A percentile compares a stretch with the other conserved stretches of the same genome.
phyloP scores from a whole-genome alignment of 2,888 invertebrate species.

The Caenorhabditis doughertyi region DNA sequence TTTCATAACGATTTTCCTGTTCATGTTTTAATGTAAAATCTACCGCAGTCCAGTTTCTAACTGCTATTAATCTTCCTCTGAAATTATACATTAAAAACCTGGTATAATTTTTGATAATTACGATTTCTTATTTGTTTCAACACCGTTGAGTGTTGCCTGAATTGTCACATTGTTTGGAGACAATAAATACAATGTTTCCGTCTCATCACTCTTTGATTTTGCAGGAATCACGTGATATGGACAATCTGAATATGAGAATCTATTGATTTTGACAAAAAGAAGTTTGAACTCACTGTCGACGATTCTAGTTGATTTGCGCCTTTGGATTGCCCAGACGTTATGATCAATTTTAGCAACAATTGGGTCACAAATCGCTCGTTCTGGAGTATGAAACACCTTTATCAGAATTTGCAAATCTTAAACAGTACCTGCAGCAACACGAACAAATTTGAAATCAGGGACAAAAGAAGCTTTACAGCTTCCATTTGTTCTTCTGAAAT shows the following conservation, averaged over 20 bases:
- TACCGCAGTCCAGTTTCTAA: slow-evolving; percentile 3
- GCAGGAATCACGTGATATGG: not conserved
- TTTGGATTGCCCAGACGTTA: not conserved
- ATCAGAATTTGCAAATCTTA: not conserved
- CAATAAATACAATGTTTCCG: not conserved
- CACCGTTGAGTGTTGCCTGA: not conserved
- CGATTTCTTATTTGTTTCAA: not conserved
- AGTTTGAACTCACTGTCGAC: not conserved
- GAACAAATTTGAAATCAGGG: not conserved
- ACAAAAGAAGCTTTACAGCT: not conserved
- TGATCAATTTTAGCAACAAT: not conserved
- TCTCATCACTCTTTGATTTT: not conserved
- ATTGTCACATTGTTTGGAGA: not conserved
- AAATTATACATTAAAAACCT: not conserved
- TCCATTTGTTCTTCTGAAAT: not conserved
- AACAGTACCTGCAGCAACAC: not conserved
- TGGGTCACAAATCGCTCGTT: not conserved
- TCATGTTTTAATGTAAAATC: not conserved
- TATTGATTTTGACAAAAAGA: not conserved
- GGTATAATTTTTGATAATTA: not conserved
- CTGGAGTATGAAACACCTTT: not conserved
- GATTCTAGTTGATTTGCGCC: not conserved
- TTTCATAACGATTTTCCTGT: not conserved
- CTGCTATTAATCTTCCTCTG: not conserved
- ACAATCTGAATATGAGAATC: not conserved